Conservation (phyloP, 2,113 vertebrate genomes). For the Channa maculata region DNA sequence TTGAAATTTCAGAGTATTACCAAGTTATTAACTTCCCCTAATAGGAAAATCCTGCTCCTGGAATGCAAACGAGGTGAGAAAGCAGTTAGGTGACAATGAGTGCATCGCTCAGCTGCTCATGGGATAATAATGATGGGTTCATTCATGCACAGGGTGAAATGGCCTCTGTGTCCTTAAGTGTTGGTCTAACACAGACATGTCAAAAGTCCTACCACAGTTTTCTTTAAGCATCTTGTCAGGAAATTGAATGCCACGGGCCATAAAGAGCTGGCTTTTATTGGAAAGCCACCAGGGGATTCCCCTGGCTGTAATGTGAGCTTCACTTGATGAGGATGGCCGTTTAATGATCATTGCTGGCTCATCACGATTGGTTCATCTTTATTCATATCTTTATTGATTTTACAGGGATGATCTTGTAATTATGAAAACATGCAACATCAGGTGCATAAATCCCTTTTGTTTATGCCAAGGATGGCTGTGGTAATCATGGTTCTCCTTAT, state of each 20-base stretch:
- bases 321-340: constrained; percentile 15
- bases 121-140: constrained; percentile 68
- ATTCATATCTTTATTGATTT: constrained; percentile 66
- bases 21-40: constrained; percentile 77
- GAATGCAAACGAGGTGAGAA: constrained; percentile 76
- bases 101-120: constrained; percentile 52
- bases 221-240: constrained; percentile 45
- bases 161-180: constrained; percentile 21
- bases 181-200: constrained; percentile 40
- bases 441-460: constrained; percentile 35
- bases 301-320: constrained; percentile 8
- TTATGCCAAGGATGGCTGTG: neutral
- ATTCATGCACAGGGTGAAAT: constrained; percentile 48
- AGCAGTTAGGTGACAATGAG: constrained; percentile 61
- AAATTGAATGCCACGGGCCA: constrained; percentile 45
- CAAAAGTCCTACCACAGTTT: constrained; percentile 50
- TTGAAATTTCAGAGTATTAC: constrained; percentile 72
- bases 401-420: constrained; percentile 47
- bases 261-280: constrained; percentile 41
- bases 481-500: too few species aligned
- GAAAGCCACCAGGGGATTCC: constrained; percentile 36
- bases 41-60: constrained; percentile 69
- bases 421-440: constrained; percentile 51
- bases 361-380: constrained; percentile 55
- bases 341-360: constrained; percentile 57